Conservation (phyloP, 2,888 invertebrate genomes). For the Apodemia zela region DNA sequence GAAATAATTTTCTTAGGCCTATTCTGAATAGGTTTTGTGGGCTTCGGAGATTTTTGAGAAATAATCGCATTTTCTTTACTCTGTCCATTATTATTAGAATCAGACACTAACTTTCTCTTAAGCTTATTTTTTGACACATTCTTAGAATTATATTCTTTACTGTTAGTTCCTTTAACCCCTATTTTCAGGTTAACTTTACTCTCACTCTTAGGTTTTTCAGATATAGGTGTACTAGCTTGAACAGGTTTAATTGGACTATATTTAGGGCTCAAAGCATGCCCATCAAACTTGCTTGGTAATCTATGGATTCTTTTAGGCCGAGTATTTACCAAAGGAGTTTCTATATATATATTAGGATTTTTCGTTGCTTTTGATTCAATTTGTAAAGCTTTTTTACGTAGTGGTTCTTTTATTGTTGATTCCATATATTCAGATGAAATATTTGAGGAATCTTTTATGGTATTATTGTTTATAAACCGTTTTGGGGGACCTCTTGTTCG, state of each 20-base stretch:
- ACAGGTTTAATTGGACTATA: constrained; percentile 55
- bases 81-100: constrained; percentile 50
- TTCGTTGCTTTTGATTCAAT: constrained; percentile 4
- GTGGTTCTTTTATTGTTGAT: constrained; percentile 7
- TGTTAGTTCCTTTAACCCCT: constrained; percentile 27
- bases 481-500: constrained; percentile 52
- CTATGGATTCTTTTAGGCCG: constrained; percentile 57
- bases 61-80: constrained; percentile 16
- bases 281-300: constrained; percentile 59
- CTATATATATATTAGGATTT: constrained; percentile 38
- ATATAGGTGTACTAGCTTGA: constrained; percentile 59
- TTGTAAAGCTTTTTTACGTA: constrained; percentile 15
- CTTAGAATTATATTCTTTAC: constrained; percentile 24
- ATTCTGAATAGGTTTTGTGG: constrained; percentile 17
- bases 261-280: constrained; percentile 58
- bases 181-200: constrained; percentile 20
- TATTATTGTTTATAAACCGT: constrained; percentile 47
- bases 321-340: constrained; percentile 44
- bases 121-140: not conserved
- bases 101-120: constrained; percentile 32
- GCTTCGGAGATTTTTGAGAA: constrained; percentile 10
- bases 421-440: constrained; percentile 33
- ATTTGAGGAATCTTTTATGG: constrained; percentile 43
- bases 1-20: constrained; percentile 23
- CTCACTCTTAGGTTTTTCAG: constrained; percentile 33